These are phyloP conservation scores for Anguilla anguilla DNA, from an alignment of 2,797 vertebrate genomes.

Conservation along the genomic window DNA sequence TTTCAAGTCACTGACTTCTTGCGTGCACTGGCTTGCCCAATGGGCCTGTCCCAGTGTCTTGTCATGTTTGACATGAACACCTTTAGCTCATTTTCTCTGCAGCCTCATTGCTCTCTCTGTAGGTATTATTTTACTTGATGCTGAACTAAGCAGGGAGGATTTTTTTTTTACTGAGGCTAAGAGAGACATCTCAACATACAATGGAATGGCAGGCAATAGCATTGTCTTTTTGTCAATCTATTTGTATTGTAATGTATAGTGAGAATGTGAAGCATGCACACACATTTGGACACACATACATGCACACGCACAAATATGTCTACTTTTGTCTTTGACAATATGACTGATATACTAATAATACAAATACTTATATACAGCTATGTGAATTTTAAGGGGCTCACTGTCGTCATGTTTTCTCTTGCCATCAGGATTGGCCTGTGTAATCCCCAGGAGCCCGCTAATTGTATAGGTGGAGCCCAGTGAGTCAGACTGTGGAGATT, in stretches of 20 bases:
- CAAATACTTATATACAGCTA: neutral
- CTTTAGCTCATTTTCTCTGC: neutral
- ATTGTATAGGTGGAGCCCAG: constrained; percentile 90
- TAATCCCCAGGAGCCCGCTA: constrained; percentile 85
- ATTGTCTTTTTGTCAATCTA: neutral
- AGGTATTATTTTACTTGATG: neutral
- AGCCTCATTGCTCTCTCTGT: neutral
- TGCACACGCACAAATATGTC: neutral
- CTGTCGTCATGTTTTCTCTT: constrained; percentile 89
- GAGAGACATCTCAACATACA: no score
- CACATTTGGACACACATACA: neutral
- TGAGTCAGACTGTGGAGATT: constrained; percentile 87
- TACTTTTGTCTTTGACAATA: neutral
- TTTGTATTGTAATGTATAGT: neutral
- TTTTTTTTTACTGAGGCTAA: neutral
- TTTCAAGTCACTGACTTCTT: no score
- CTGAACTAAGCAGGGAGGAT: neutral
- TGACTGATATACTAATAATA: neutral
- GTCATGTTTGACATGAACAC: neutral
- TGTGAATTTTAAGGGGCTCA: constrained; percentile 63
- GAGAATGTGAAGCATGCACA: neutral
- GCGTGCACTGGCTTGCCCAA: neutral
- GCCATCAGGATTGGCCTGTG: constrained; percentile 73
- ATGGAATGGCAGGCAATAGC: neutral
- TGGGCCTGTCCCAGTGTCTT: neutral